Evolutionary conservation across 2,888 invertebrate genomes (phyloP), one percentile per base, ranked within the genome.

Genomic region (Acronicta psi): DNA sequence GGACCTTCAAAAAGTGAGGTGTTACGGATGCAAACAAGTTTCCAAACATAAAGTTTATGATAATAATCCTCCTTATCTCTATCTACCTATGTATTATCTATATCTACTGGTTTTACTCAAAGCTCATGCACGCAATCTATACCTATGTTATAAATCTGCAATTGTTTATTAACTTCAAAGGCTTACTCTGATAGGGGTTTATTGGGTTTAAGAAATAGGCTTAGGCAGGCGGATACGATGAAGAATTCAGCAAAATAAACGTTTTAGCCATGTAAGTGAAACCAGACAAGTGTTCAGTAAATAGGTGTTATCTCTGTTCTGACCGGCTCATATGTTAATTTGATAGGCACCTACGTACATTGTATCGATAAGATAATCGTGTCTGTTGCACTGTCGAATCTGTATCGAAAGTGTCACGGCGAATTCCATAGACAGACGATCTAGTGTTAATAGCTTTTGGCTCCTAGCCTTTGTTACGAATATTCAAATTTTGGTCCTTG

Each of bases 291-390:
- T 71, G 71, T 13, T 60, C 17, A 11, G 58, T 50, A 70, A 70
- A 65, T 58, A 65, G 10, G 11, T 41, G 31, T 69, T 70, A 74
- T 73, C 64, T 46, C 0, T 10, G 23, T 43, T 50, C 47, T 59
- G 57, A 36, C 44, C 25, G 17, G 34, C 61, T 59, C 44, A 20
- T 65, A 46, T 34, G 61, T 50, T 73, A 75, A 73, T 71, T 75
- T 60, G 67, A 59, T 59, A 71, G 50, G 52, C 57, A 38, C 62
- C 62, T 58, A 59, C 72, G 67, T 59, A 59, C 34, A 18, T 13
- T 46, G 13, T 17, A 13, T 11, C 36, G 72, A 75, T 72, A 57
- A 73, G 72, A 75, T 75, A 66, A 17, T 16, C 7, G n/a, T 66
- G 66, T 66, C 72, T 46, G 46, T 23, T 51, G 54, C 45, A 45